phyloP scores from a whole-genome alignment of 2,797 vertebrate genomes.

The Sebastes wilsoni region DNA sequence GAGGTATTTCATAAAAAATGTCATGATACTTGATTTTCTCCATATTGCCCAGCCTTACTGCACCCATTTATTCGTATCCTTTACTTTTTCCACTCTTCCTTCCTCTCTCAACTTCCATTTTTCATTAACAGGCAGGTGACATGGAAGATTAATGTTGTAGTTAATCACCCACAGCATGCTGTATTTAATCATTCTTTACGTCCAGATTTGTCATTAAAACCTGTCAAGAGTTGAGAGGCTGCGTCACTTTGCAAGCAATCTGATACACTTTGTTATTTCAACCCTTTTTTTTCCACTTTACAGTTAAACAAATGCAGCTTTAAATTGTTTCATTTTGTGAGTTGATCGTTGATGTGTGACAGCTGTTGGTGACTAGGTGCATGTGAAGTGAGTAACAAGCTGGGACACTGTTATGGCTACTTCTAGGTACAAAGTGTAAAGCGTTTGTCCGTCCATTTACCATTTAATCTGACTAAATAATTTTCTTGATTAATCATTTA shows the following conservation, averaged over 20 bases:
- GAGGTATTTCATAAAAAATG: no score
- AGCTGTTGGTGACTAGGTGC: not conserved
- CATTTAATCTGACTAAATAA: not conserved
- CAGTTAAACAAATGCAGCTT: not conserved
- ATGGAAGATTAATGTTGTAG: constrained; percentile 67
- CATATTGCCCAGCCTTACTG: no score
- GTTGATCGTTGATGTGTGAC: not conserved
- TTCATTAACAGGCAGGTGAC: constrained; percentile 68
- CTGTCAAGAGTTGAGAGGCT: constrained; percentile 18
- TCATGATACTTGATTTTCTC: no score
- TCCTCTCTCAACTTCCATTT: constrained; percentile 40
- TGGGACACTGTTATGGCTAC: not conserved
- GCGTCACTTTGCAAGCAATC: not conserved
- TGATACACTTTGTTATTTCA: not conserved
- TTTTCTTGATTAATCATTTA: no score
- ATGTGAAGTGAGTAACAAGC: not conserved
- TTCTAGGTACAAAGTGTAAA: not conserved
- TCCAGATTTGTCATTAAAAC: constrained; percentile 43
- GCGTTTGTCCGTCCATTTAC: not conserved
- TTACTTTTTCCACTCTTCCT: not conserved
- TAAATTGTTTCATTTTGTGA: not conserved
- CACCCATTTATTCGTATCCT: not conserved
- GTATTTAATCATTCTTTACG: constrained; percentile 66
- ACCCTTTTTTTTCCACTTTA: not conserved
- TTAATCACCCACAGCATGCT: constrained; percentile 62